phyloP scores from a whole-genome alignment of 2,113 vertebrate species.

The Stictonetta naevosa region DNA sequence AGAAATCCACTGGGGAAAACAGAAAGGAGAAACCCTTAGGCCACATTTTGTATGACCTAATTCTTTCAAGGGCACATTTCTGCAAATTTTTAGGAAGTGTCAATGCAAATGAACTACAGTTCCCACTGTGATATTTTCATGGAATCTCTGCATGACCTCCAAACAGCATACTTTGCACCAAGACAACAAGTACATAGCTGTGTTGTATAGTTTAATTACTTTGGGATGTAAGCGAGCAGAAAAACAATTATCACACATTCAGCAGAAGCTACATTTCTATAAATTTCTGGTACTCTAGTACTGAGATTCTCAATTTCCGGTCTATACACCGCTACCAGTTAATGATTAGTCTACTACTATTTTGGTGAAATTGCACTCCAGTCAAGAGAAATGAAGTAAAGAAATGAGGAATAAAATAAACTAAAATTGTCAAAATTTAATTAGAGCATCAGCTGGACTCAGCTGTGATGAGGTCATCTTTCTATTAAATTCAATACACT shows the following conservation, averaged over 20 bases:
- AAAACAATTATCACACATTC: conserved; percentile 23
- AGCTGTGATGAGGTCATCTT: not conserved
- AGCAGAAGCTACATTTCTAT: not conserved
- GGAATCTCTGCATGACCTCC: not conserved
- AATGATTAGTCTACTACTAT: conserved; percentile 22
- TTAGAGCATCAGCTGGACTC: conserved; percentile 30
- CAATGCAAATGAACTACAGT: not conserved
- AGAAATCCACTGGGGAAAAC: conserved; percentile 23
- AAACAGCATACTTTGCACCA: not conserved
- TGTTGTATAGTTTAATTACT: conserved; percentile 14
- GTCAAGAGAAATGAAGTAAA: conserved; percentile 62
- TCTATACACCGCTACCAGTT: conserved; percentile 13
- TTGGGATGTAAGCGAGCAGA: conserved; percentile 23
- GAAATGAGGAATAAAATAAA: not conserved
- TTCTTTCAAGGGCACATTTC: conserved; percentile 53
- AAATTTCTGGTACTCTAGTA: conserved; percentile 33
- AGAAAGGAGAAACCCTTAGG: conserved; percentile 38
- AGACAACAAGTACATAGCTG: not conserved
- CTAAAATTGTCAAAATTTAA: conserved; percentile 25
- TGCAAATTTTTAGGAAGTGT: conserved; percentile 58
- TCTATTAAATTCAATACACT: conserved; percentile 15
- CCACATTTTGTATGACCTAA: conserved; percentile 52
- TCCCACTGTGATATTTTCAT: not conserved
- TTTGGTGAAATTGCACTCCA: conserved; percentile 48
- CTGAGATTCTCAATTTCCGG: conserved; percentile 9